These are phyloP conservation scores for Lagria hirta DNA, from an alignment of 2,888 invertebrate genomes.

Conservation along the genomic window DNA sequence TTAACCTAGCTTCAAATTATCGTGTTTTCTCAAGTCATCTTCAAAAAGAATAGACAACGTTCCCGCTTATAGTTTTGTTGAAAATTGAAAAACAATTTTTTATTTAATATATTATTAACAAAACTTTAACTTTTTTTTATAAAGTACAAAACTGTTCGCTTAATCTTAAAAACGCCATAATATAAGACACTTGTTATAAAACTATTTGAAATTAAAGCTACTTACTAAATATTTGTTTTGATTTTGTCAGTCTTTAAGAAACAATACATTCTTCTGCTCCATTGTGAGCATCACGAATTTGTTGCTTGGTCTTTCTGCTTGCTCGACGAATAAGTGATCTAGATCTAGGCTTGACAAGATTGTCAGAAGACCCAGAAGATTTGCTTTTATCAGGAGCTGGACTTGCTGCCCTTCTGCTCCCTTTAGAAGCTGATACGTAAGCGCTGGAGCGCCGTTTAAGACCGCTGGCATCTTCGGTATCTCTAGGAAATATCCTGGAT, in stretches of 20 bases:
- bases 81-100: too few relatives aligned
- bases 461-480: constrained; percentile 60
- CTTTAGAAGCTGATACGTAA: constrained; percentile 63
- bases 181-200: too few relatives aligned
- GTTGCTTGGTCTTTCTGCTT: constrained; percentile 77
- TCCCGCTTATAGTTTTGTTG: too few relatives aligned
- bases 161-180: too few relatives aligned
- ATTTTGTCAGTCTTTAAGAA: constrained; percentile 61
- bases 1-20: too few relatives aligned
- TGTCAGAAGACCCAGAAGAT: constrained; percentile 37
- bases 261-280: constrained; percentile 65
- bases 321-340: constrained; percentile 75
- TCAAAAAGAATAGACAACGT: too few relatives aligned
- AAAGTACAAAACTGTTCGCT: too few relatives aligned
- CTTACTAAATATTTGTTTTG: too few relatives aligned
- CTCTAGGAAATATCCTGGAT: constrained; percentile 69
- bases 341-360: constrained; percentile 49
- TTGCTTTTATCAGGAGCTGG: constrained; percentile 50
- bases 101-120: too few relatives aligned
- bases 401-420: constrained; percentile 52
- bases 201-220: too few relatives aligned
- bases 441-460: constrained; percentile 75
- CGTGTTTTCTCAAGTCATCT: too few relatives aligned
- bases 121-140: too few relatives aligned
- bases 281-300: constrained; percentile 69